Conservation (phyloP, 2,113 vertebrate species). For the Trichomycterus rosablanca region DNA sequence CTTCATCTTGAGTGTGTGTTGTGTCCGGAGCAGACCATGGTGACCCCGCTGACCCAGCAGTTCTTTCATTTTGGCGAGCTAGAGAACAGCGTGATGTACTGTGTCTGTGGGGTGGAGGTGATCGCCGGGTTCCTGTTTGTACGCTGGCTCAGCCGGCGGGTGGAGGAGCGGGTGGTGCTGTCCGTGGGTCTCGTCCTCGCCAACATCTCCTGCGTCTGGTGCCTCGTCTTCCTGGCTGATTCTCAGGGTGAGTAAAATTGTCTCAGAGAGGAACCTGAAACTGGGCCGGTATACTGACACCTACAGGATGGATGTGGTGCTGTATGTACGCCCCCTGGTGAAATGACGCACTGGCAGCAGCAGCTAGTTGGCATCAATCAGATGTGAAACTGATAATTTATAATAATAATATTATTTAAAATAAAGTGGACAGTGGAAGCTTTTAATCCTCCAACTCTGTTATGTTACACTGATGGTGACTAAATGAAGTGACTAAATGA, state of each 20-base stretch:
- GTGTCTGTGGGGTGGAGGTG: conserved; percentile 74
- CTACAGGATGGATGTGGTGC: too few relatives aligned
- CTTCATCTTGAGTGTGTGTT: not conserved
- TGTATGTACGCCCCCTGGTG: too few relatives aligned
- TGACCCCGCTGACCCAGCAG: conserved; percentile 77
- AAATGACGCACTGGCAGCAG: too few relatives aligned
- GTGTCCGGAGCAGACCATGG: conserved; percentile 67
- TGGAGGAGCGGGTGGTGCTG: conserved; percentile 68
- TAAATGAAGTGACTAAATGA: too few relatives aligned
- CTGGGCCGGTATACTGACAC: too few relatives aligned
- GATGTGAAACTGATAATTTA: too few relatives aligned
- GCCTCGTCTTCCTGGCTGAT: conserved; percentile 72
- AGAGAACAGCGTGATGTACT: conserved; percentile 82
- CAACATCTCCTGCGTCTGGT: conserved; percentile 75
- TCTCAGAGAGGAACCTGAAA: too few relatives aligned
- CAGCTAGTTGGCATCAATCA: too few relatives aligned
- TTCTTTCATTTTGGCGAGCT: conserved; percentile 75
- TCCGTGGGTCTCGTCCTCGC: conserved; percentile 70
- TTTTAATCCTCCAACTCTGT: too few relatives aligned
- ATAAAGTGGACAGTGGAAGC: too few relatives aligned
- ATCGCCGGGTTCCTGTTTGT: conserved; percentile 76
- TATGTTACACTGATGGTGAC: too few relatives aligned
- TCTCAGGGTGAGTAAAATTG: conserved; percentile 73
- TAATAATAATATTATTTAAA: too few relatives aligned
- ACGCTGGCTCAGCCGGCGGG: conserved; percentile 65